Percentiles rank a stretch among this genome's conserved stretches.
Evolutionary conservation across 2,888 invertebrate genomes (phyloP).

Genomic region (Cephonodes hylas): DNA sequence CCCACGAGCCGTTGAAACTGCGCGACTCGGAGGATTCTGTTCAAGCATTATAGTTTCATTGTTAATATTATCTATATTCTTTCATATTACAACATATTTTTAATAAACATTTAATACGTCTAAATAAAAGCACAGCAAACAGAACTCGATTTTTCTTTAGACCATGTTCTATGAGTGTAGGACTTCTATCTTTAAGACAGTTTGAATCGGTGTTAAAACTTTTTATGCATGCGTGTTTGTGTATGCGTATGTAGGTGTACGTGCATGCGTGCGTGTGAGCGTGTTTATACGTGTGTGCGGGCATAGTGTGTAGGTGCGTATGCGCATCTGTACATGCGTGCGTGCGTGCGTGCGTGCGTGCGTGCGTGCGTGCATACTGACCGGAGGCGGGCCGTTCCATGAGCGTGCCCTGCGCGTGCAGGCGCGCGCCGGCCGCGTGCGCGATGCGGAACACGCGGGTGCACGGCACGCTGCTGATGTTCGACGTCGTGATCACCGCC

Average conservation of each 20-base stretch:
- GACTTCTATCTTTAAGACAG: no score
- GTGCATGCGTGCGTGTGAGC: conserved; percentile 84
- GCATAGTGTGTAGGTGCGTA: conserved; percentile 86
- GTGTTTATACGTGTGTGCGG: conserved; percentile 86
- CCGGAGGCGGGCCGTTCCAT: conserved; percentile 53
- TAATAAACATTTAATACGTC: no score
- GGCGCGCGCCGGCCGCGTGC: conserved; percentile 92
- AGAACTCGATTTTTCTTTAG: no score
- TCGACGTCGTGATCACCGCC: conserved; percentile 91
- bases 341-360: neutral
- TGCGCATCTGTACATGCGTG: neutral
- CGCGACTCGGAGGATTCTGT: conserved; percentile 53
- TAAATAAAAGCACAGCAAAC: no score
- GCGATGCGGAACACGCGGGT: conserved; percentile 88
- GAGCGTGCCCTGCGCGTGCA: conserved; percentile 84
- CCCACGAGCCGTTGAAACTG: conserved; percentile 67
- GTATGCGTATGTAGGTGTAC: no score
- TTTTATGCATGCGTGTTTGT: no score
- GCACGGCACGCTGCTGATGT: conserved; percentile 89
- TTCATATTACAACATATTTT: no score
- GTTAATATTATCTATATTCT: no score
- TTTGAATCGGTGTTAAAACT: no score
- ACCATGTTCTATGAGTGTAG: no score
- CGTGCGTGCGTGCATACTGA: conserved; percentile 23
- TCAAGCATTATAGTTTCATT: no score